Base-by-base conservation (phyloP, 2,888 invertebrate genomes). In the Caenorhabditis japonica region DNA sequence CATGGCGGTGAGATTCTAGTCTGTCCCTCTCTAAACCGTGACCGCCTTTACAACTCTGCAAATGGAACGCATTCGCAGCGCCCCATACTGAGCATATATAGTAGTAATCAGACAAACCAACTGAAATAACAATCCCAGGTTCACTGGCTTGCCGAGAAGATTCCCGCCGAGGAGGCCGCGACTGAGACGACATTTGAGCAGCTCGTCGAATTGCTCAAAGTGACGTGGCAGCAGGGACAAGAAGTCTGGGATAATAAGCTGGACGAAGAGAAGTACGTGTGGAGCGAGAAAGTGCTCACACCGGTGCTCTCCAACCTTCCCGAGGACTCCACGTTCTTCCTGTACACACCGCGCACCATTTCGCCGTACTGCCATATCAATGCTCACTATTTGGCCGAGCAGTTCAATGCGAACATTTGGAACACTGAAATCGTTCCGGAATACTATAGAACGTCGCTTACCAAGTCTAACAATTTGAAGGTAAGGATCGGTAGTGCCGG, bases 121-220 rank as follows among this genome's bases (percentile, higher is more conserved):
- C n/a, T n/a, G n/a, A n/a, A n/a, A n/a, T n/a, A n/a, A n/a, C n/a
- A n/a, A n/a, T n/a, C n/a, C n/a, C n/a, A n/a, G n/a, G 86, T 86
- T 21, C 86, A 87, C 59, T 86, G 86, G 86, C 77, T 86, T 30
- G 81, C 82, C n/a, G 62, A 80, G 62, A 86, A 86, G 68, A 80
- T 87, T 23, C 69, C 77, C 7, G 84, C 83, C 13, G 77, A 76
- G 52, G 76, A 77, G 44, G 75, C 62, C 13, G 77, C 72, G 19
- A 51, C 71, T 44, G 75, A 70, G 49, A 75, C 78, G 4, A 13
- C 73, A 2, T 59, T 71, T 44, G 68, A 69, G 4, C 49, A 75
- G 8, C 69, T 83, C 15, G 71, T 82, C 17, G 60, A 79, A 8
- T 38, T 77, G 15, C 55, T 80, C 55, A 73, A 55, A 51, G 58